A percentile compares a stretch with the other conserved stretches of the same genome.
Evolutionary conservation across 2,113 vertebrate genomes (phyloP).

Genomic region (Aepyceros melampus): DNA sequence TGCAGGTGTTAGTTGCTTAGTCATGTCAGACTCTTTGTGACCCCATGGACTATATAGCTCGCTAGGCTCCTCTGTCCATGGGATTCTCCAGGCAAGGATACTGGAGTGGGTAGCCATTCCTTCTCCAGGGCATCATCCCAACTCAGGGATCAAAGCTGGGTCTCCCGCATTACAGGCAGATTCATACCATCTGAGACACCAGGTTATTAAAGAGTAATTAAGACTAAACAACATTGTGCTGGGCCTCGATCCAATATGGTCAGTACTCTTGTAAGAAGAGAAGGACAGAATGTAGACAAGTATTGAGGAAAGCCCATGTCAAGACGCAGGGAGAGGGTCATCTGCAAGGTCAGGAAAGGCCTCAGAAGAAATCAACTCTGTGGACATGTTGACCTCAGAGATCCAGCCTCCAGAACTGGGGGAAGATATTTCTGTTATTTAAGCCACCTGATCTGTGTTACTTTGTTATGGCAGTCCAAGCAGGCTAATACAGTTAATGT

Average conservation of each 20-base stretch:
- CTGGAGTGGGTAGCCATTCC: background rate
- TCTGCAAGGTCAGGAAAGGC: background rate
- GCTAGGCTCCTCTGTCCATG: background rate
- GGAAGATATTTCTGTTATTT: background rate
- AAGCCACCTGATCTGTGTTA: background rate
- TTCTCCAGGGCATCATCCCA: background rate
- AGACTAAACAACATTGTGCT: background rate
- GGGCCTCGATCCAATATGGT: background rate
- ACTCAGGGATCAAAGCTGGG: background rate
- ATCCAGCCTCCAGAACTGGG: background rate
- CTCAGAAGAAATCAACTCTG: background rate
- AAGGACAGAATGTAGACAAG: background rate
- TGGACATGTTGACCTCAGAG: background rate
- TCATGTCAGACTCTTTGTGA: fast-evolving
- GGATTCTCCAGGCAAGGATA: background rate
- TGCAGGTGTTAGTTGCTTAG: background rate
- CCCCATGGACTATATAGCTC: background rate
- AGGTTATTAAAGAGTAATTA: background rate
- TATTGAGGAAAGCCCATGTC: background rate
- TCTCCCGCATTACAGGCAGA: background rate
- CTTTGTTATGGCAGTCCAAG: background rate
- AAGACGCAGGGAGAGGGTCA: background rate
- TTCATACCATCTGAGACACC: background rate
- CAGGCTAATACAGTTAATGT: background rate
- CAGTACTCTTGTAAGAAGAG: background rate